A percentile compares a stretch with the other conserved stretches of the same genome.
These are phyloP conservation scores for Mellivora capensis DNA, from an alignment of 2,113 vertebrate genomes.

Conservation along the genomic window DNA sequence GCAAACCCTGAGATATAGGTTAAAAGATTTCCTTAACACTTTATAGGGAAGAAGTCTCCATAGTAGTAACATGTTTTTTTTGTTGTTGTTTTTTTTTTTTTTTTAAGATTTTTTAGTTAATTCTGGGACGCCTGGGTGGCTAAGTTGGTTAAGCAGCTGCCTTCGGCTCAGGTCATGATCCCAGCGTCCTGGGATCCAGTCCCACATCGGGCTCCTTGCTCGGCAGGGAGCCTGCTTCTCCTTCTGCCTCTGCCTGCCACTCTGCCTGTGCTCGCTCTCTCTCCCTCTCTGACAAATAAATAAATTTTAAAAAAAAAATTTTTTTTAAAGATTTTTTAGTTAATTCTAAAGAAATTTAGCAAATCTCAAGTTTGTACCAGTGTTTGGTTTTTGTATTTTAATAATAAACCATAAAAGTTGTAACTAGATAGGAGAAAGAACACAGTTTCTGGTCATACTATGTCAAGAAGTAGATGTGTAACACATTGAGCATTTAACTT, in stretches of 20 bases:
- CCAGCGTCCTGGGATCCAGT: no score
- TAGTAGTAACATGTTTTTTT: neutral
- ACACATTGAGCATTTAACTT: neutral
- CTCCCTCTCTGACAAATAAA: no score
- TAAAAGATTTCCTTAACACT: neutral
- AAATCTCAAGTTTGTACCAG: neutral
- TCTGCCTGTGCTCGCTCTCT: no score
- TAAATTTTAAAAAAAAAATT: no score
- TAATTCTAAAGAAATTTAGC: conserved; percentile 2
- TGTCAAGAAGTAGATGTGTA: neutral
- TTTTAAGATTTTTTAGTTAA: conserved; percentile 7
- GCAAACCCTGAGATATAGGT: neutral
- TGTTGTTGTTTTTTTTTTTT: no score
- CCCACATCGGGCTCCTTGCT: no score
- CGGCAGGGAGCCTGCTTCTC: no score
- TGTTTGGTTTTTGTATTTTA: conserved; percentile 33
- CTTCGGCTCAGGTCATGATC: no score
- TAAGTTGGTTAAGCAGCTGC: no score
- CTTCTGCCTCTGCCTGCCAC: no score
- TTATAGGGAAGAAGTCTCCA: neutral
- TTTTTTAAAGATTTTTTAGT: neutral
- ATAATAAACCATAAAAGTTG: neutral
- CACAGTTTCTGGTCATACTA: neutral
- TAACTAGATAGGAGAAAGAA: neutral
- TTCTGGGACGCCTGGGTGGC: no score